Evolutionary conservation across 1,140 invertebrate genomes (phyloP), one percentile per base, ranked within the genome.

Genomic region (Coelopa frigida): DNA sequence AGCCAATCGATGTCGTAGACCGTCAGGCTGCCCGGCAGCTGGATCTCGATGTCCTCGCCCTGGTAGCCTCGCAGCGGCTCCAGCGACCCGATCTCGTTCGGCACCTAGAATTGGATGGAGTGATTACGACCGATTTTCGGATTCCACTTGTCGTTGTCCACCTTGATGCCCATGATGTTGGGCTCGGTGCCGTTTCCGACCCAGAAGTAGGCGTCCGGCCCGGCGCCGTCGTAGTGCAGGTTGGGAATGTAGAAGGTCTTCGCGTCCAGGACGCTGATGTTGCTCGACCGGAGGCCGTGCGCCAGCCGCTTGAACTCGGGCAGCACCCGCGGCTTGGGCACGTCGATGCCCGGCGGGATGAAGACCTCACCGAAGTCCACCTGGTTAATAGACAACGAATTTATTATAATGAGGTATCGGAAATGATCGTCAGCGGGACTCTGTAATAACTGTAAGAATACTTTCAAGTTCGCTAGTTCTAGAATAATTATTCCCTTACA

Each of bases 161-260:
- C 82, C 75, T 92, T 94, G 50, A 81, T 81, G 14, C 89, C 89
- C 62, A 84, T 81, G n/a, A 82, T 72, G 57, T 79, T 82, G 0
- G 90, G 90, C 57, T 89, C 82, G 1, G 76, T 72, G 1, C 89
- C 90, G 56, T 82, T 90, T 5, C 91, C 91, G 5, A 93, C 89
- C 87, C 87, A 93, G 68, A 95, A 95, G 67, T 89, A 94, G 5
- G 89, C 88, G 61, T 93, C 89, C 2, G 88, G 85, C 1, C 86
- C 88, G 10, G 81, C 84, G 6, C 91, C 91, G 57, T 94, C 89
- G 58, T 94, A 95, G 61, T 92, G 87, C 35, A 95, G 72, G 72
- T 94, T 90, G 4, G 90, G 89, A 52, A 94, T 94, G 64, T 90
- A 91, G 61, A 95, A 84, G 0, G 90, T 94, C 70, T 89, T 90